Evolutionary conservation across 1,140 invertebrate genomes (phyloP).

Genomic region (Trypoxylus dichotomus): DNA sequence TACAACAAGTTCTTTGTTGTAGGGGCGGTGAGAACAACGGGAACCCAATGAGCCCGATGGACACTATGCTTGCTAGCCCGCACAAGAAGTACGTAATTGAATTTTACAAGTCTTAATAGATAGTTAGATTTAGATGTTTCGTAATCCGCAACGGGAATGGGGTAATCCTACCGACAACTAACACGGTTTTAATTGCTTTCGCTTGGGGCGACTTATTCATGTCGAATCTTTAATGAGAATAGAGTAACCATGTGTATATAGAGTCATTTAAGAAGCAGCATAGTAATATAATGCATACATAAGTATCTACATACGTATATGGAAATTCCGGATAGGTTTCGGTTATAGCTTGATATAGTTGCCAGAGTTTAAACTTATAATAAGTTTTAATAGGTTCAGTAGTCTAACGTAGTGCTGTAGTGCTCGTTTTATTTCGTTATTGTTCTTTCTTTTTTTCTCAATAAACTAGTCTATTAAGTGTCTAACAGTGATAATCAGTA

Average conservation of each 20-base stretch:
- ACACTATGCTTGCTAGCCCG: conserved; percentile 42
- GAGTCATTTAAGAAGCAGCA: no score
- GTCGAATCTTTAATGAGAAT: not conserved
- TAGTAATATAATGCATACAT: no score
- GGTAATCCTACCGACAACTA: not conserved
- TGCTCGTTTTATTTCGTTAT: not conserved
- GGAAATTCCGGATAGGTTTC: not conserved
- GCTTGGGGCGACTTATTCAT: not conserved
- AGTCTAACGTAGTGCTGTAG: not conserved
- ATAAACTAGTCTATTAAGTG: not conserved
- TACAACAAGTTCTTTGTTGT: conserved; percentile 43
- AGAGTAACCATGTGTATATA: no score
- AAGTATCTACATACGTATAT: no score
- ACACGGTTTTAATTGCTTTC: conserved; percentile 35
- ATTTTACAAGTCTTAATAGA: not conserved
- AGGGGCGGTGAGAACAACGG: conserved; percentile 50
- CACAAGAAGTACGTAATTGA: conserved; percentile 48
- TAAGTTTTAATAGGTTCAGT: no score
- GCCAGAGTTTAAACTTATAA: not conserved
- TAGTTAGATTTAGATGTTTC: not conserved
- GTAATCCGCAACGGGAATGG: not conserved
- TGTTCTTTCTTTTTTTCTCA: no score
- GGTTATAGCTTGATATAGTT: not conserved
- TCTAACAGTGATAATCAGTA: no score
- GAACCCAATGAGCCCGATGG: conserved; percentile 45